Base-by-base conservation (phyloP, 2,888 invertebrate genomes). In the Drosophila maculinotata region DNA sequence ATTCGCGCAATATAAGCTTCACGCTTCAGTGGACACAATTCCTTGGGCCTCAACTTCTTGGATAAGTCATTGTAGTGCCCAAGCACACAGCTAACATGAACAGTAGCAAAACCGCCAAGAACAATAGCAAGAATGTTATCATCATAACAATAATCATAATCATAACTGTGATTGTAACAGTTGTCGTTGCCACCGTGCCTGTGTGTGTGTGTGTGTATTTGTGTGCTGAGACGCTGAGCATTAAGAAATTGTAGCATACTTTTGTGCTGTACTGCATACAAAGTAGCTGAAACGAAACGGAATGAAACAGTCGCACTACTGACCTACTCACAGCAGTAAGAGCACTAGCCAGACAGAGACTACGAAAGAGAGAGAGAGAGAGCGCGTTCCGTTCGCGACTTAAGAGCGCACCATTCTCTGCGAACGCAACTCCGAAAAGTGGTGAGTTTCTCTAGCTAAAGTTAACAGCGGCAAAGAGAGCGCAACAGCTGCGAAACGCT, bases 351-450 rank as follows among this genome's bases (percentile, higher is more conserved):
- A 2, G 17, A n/a, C 57, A 45, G 15, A 36, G 51, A 31, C 48
- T 36, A 36, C 47, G 53, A 30, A 54, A 26, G 26, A 38, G 15
- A 45, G 42, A 38, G 14, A 6, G 20, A 10, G 14, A 28, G 26
- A 17, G 26, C 14, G 38, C 3, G 14, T 1, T n/a, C 7, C 15
- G 9, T 9, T n/a, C n/a, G 8, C 14, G 1, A 23, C n/a, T 72
- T 79, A 86, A 86, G 87, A 80, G 87, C 31, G 14, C 0, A 0
- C 1, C 1, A 0, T 1, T 10, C 1, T 1, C 17, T 10, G 71
- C 78, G 87, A 87, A 82, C 45, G 33, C 30, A 10, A 83, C 69
- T 85, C 88, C 87, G 88, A 88, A 85, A 52, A 20, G 87, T 87
- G 88, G 87, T 88, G 87, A 74, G 33, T 83, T 80, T 44, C 3